Evolutionary conservation across 2,888 invertebrate genomes (phyloP).

Genomic region (Eilema caniola): DNA sequence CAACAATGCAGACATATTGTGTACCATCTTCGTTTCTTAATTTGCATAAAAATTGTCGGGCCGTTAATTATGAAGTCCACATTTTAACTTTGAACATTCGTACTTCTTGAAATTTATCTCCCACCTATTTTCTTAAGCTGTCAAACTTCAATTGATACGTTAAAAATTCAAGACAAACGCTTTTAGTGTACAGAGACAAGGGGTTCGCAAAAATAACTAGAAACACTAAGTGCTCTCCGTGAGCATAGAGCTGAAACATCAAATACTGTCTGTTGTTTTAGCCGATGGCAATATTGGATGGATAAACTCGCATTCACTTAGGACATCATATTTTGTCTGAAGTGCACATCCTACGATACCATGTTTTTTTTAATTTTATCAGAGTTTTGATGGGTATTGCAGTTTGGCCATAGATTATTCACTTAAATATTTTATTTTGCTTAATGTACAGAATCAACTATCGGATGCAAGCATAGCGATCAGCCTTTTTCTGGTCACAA

Average conservation of each 20-base stretch:
- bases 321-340: constrained; percentile 32
- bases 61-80: constrained; percentile 32
- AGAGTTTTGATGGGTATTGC: too few species aligned
- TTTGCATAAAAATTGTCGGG: constrained; percentile 12
- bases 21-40: background rate
- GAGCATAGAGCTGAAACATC: constrained; percentile 64
- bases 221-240: constrained; percentile 63
- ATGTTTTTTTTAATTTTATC: too few species aligned
- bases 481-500: too few species aligned
- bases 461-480: too few species aligned
- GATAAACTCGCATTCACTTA: constrained; percentile 63
- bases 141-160: constrained; percentile 78
- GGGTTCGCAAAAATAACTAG: constrained; percentile 77
- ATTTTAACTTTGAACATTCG: constrained; percentile 40
- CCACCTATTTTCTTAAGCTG: constrained; percentile 55
- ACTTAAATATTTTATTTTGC: too few species aligned
- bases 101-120: constrained; percentile 35
- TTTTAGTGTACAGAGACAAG: constrained; percentile 72
- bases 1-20: background rate
- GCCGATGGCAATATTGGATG: constrained; percentile 71
- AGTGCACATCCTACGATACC: constrained; percentile 21
- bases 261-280: constrained; percentile 73
- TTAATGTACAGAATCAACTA: too few species aligned
- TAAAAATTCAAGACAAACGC: constrained; percentile 83
- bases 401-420: too few species aligned